phyloP scores from a whole-genome alignment of 2,888 invertebrate genomes.

The Eupsilia transversa region DNA sequence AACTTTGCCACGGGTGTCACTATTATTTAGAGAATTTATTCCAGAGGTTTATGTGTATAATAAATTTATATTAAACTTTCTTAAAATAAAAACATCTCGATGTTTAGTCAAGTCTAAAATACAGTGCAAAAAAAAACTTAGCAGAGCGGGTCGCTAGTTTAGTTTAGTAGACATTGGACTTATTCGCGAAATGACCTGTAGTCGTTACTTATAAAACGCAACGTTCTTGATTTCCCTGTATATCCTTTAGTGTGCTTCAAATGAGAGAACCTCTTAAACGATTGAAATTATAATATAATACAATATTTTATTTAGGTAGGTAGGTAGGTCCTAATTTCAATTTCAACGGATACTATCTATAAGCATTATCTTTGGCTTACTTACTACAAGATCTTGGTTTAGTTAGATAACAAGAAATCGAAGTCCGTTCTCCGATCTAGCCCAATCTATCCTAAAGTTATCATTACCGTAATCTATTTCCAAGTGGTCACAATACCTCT shows the following conservation, averaged over 20 bases:
- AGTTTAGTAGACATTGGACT: too few relatives aligned
- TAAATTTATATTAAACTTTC: neutral
- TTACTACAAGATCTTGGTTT: neutral
- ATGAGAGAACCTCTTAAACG: neutral
- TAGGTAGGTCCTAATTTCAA: neutral
- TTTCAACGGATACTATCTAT: neutral
- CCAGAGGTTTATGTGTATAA: neutral
- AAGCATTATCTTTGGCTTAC: neutral
- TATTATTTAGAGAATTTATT: neutral
- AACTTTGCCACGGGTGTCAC: neutral
- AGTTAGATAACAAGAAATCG: conserved; percentile 4
- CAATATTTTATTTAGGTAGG: too few relatives aligned
- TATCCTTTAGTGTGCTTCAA: neutral
- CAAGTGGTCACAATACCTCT: conserved; percentile 76
- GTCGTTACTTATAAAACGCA: neutral
- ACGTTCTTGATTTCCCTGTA: neutral
- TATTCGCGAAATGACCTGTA: too few relatives aligned
- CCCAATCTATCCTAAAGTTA: conserved; percentile 44
- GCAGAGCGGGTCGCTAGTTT: neutral
- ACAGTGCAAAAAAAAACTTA: too few relatives aligned
- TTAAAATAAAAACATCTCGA: too few relatives aligned
- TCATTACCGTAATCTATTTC: conserved; percentile 61
- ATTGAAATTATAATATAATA: too few relatives aligned
- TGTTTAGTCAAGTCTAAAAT: neutral
- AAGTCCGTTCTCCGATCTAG: neutral